These are phyloP conservation scores for Chelonus formosanus DNA, from an alignment of 2,888 invertebrate species.

Conservation along the genomic window DNA sequence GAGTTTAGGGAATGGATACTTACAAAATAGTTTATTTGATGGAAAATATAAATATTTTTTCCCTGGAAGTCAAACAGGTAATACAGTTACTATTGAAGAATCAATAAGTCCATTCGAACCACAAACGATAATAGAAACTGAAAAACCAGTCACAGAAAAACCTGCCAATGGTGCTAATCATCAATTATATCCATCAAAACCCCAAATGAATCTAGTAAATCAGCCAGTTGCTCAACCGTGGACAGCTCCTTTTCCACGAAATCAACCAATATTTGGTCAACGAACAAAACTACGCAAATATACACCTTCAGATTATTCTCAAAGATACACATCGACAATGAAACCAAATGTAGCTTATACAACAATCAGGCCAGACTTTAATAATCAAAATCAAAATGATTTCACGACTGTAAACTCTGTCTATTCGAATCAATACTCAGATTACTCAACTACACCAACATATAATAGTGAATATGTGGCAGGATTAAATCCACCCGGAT, in stretches of 20 bases:
- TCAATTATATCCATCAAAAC: too few relatives aligned
- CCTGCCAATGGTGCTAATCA: conserved; percentile 17
- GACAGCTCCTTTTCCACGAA: conserved; percentile 34
- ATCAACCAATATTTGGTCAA: conserved; percentile 50
- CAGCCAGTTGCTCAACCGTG: conserved; percentile 18
- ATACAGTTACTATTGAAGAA: conserved; percentile 61
- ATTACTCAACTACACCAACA: conserved; percentile 35
- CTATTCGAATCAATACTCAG: conserved; percentile 32
- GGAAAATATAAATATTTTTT: conserved; percentile 59
- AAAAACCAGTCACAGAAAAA: conserved; percentile 46
- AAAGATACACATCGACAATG: conserved; percentile 40
- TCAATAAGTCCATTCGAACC: conserved; percentile 59
- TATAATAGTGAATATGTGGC: conserved; percentile 33
- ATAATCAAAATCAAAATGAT: conserved; percentile 18
- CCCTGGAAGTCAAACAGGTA: conserved; percentile 58
- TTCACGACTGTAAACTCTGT: conserved; percentile 38
- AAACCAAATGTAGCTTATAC: conserved; percentile 40
- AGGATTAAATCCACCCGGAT: conserved; percentile 24
- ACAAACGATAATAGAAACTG: conserved; percentile 55
- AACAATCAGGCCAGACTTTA: conserved; percentile 41
- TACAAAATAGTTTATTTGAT: conserved; percentile 64
- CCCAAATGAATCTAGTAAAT: neutral
- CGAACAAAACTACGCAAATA: conserved; percentile 55
- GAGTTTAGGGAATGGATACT: conserved; percentile 76
- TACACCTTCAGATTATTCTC: conserved; percentile 40